These are phyloP conservation scores for Scolopax bukidnonensis DNA, from an alignment of 2,797 vertebrate species.

Conservation along the genomic window DNA sequence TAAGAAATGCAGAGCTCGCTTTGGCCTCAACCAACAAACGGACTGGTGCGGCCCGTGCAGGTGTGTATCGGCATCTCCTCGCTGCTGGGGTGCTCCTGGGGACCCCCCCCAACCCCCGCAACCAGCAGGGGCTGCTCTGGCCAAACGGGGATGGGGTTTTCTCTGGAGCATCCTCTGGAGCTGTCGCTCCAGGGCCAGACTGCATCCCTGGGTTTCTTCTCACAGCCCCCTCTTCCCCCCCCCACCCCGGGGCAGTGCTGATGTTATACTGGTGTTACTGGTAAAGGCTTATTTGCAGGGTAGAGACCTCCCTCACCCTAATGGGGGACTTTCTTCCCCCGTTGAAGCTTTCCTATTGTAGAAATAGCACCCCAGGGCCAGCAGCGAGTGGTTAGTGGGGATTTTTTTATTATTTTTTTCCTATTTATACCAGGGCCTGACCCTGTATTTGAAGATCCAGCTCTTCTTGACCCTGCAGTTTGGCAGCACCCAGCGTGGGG, in stretches of 20 bases:
- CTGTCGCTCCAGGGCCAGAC: not conserved
- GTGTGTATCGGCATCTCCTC: constrained; percentile 87
- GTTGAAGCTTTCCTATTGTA: not conserved
- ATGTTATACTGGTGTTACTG: not conserved
- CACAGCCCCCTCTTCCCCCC: too few relatives aligned
- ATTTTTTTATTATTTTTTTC: not conserved
- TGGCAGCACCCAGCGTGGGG: not conserved
- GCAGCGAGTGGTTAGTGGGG: not conserved
- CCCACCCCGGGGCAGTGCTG: rapidly evolving
- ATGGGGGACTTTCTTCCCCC: not conserved
- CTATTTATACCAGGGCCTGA: not conserved
- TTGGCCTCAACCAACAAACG: constrained; percentile 99
- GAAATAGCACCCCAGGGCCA: not conserved
- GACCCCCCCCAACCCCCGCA: too few relatives aligned
- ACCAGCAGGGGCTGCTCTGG: not conserved
- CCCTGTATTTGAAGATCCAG: not conserved
- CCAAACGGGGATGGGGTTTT: not conserved
- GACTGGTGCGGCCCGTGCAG: constrained; percentile 99
- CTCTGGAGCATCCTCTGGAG: not conserved
- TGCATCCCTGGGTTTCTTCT: not conserved
- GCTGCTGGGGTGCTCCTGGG: constrained; percentile 54
- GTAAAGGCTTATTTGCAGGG: not conserved
- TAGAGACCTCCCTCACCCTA: not conserved
- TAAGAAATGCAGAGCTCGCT: constrained; percentile 99
- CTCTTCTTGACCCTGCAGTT: not conserved